A percentile compares a stretch with the other conserved stretches of the same genome.
Conservation (phyloP, 2,797 vertebrate genomes). For the Masticophis lateralis region DNA sequence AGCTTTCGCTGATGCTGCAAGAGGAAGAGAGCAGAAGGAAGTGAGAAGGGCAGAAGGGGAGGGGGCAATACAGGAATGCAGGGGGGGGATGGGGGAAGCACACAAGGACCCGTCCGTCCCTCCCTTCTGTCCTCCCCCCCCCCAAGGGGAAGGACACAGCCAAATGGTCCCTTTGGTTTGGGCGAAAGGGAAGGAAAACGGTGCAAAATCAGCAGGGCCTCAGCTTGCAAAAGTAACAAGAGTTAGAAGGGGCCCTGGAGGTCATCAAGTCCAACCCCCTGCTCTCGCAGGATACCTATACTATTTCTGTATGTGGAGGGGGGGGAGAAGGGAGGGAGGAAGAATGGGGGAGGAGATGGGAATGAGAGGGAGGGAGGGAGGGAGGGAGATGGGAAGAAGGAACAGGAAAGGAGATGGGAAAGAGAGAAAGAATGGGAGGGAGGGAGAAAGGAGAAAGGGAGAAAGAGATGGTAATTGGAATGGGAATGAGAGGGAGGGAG, state of each 20-base stretch:
- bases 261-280: neutral
- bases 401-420: no score
- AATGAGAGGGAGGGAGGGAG: rapidly evolving
- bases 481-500: no score
- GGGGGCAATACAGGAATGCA: no score
- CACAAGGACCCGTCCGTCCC: neutral
- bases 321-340: no score
- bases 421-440: no score
- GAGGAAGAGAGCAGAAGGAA: conserved; percentile 18
- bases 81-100: no score
- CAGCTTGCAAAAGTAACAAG: no score
- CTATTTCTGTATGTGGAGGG: no score
- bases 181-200: neutral
- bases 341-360: no score
- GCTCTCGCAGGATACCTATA: neutral
- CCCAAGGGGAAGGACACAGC: neutral
- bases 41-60: neutral
- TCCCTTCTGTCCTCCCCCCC: neutral
- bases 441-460: no score
- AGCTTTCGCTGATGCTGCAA: conserved; percentile 94
- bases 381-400: no score
- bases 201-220: neutral
- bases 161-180: neutral
- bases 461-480: no score
- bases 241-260: neutral